phyloP scores from a whole-genome alignment of 1,140 invertebrate genomes.

The roundworm (Caenorhabditis elegans) region WBcel235 BX284606.5:14515001-14515500 shows the following conservation, averaged over 20 bases:
- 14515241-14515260: neutral
- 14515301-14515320: neutral
- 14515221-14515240: neutral
- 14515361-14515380: too few species aligned
- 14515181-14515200: neutral
- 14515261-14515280: neutral
- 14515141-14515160: too few species aligned
- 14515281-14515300: neutral
- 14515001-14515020: neutral
- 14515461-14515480: too few species aligned
- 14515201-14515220: neutral
- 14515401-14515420: too few species aligned
- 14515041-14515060: neutral
- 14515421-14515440: too few species aligned
- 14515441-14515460: too few species aligned
- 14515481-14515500: too few species aligned
- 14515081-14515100: neutral
- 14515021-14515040: neutral
- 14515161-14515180: neutral
- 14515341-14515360: neutral
- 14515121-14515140: neutral
- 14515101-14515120: neutral
- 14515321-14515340: neutral
- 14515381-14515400: too few species aligned
- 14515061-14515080: constrained; percentile 21